Percentiles rank a stretch among this genome's conserved stretches.
phyloP scores from a whole-genome alignment of 2,888 invertebrate genomes.

The Brachynemurus nebulosus region DNA sequence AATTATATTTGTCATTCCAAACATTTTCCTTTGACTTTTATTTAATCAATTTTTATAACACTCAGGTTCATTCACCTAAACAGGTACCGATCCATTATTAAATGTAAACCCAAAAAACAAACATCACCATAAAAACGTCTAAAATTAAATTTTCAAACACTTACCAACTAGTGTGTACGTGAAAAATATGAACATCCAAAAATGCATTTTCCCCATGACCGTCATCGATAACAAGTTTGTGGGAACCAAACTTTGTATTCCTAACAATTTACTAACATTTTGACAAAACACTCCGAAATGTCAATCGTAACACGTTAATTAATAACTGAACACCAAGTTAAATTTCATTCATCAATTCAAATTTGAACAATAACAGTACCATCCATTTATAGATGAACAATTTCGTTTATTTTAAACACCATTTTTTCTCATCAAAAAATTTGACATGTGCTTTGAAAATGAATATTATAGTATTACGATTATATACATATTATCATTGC shows the following conservation, averaged over 20 bases:
- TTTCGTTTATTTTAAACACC: background rate
- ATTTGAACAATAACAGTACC: background rate
- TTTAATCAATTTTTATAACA: no score
- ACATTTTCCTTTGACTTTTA: no score
- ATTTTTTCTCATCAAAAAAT: background rate
- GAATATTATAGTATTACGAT: no score
- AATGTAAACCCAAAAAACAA: no score
- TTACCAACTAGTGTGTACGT: background rate
- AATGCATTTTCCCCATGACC: background rate
- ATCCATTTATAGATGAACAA: background rate
- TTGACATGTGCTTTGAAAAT: background rate
- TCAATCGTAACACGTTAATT: background rate
- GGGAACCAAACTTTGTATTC: background rate
- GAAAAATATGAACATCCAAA: conserved; percentile 1
- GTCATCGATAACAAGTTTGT: no score
- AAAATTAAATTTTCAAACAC: no score
- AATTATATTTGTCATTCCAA: no score
- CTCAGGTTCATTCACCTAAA: no score
- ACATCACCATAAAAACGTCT: no score
- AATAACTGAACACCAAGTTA: background rate
- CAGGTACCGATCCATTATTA: no score
- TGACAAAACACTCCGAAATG: background rate
- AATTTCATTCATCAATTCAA: background rate
- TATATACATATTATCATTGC: no score
- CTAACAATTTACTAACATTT: background rate